phyloP scores from a whole-genome alignment of 2,113 vertebrate species.

The Mastomys natalensis region DNA sequence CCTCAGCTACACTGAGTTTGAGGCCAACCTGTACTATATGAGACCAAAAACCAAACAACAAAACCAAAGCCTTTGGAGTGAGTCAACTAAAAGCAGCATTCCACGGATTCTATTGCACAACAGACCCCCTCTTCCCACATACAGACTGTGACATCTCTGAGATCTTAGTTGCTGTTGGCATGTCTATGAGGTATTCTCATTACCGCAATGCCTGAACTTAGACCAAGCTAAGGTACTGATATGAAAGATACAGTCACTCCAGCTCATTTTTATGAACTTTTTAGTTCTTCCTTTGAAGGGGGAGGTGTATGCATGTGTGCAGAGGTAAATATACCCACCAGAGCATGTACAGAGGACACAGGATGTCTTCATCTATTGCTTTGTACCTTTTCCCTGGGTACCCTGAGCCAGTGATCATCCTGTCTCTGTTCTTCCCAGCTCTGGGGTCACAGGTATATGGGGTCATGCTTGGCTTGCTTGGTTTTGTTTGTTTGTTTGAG shows the following conservation, averaged over 20 bases:
- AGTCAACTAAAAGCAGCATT: neutral
- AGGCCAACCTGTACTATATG: neutral
- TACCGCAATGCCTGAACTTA: neutral
- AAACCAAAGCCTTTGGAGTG: neutral
- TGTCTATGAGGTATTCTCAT: neutral
- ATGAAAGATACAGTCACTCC: neutral
- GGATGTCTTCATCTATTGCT: neutral
- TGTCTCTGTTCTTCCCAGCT: neutral
- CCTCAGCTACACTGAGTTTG: neutral
- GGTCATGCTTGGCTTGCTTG: neutral
- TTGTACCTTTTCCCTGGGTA: neutral
- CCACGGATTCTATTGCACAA: neutral
- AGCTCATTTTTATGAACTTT: neutral
- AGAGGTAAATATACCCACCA: neutral
- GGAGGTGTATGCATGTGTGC: neutral
- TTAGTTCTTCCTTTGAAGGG: neutral
- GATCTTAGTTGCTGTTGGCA: neutral
- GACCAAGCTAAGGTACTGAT: neutral
- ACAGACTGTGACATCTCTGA: neutral
- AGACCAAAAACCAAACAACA: neutral
- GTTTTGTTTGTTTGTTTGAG: neutral
- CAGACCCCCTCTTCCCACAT: too few relatives aligned
- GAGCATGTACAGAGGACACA: neutral
- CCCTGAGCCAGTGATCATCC: neutral
- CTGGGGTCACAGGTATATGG: neutral